Percentiles rank a stretch among this genome's conserved stretches.
Evolutionary conservation across 2,113 vertebrate species (phyloP).

Genomic region (Notechis scutatus): DNA sequence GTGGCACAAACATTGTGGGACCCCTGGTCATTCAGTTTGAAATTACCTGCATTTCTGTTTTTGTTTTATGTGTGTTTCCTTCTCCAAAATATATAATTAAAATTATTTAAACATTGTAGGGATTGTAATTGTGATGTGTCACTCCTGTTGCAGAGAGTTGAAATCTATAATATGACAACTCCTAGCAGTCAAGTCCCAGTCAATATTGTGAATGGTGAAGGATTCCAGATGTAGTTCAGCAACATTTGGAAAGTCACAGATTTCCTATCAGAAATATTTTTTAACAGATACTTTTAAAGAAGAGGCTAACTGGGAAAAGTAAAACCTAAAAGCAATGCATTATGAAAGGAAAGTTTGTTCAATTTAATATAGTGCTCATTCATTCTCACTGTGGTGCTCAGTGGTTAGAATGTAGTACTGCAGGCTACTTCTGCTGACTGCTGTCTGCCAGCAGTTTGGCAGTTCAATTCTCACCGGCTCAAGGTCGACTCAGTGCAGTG

Average conservation of each 20-base stretch:
- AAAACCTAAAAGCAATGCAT: neutral
- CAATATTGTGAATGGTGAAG: neutral
- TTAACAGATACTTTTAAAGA: neutral
- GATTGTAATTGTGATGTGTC: constrained; percentile 3
- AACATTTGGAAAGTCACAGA: neutral
- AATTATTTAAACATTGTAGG: neutral
- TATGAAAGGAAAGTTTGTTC: neutral
- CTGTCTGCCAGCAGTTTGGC: too few relatives aligned
- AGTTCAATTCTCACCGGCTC: too few relatives aligned
- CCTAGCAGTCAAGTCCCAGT: neutral
- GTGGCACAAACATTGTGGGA: constrained; percentile 94
- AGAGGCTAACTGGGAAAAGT: neutral
- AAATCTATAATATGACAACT: neutral
- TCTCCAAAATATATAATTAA: neutral
- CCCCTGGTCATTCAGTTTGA: constrained; percentile 84
- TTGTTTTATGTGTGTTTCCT: neutral
- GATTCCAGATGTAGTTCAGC: neutral
- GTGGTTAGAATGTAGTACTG: too few relatives aligned
- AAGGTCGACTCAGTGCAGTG: too few relatives aligned
- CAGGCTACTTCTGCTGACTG: too few relatives aligned
- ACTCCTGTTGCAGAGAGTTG: neutral
- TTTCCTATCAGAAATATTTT: neutral
- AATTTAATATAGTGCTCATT: neutral
- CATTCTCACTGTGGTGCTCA: neutral
- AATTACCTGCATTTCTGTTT: neutral